Conservation (phyloP, 2,888 invertebrate species). For the Hirtodrosophila cameraria region DNA sequence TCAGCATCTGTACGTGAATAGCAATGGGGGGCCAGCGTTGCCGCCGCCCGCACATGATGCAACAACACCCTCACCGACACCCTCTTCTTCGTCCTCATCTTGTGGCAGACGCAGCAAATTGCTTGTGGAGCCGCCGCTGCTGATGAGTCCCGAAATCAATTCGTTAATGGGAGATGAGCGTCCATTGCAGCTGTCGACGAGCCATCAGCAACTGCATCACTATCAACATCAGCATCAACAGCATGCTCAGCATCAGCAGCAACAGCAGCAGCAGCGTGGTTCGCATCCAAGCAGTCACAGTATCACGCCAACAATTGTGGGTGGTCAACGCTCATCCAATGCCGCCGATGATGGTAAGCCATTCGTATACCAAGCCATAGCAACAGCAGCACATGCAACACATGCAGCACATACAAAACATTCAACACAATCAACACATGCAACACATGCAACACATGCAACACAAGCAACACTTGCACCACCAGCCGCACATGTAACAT, state of each 20-base stretch:
- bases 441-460: slow-evolving; percentile 22
- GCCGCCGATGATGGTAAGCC: slow-evolving; percentile 72
- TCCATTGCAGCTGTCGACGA: slow-evolving; percentile 71
- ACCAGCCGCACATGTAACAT: slow-evolving; percentile 40
- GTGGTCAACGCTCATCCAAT: slow-evolving; percentile 54
- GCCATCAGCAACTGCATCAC: slow-evolving; percentile 47
- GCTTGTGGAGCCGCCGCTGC: slow-evolving; percentile 84
- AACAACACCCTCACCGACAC: slow-evolving; percentile 64
- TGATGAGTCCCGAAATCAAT: slow-evolving; percentile 88
- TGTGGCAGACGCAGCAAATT: slow-evolving; percentile 69
- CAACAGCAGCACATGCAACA: slow-evolving; percentile 26
- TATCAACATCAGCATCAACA: slow-evolving; percentile 51
- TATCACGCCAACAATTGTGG: slow-evolving; percentile 61
- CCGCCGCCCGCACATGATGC: slow-evolving; percentile 70
- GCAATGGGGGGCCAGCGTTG: slow-evolving; percentile 61
- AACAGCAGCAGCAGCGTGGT: slow-evolving; percentile 37
- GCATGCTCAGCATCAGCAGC: slow-evolving; percentile 33
- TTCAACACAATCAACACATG: slow-evolving; percentile 22
- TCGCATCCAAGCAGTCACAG: slow-evolving; percentile 44
- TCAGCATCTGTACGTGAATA: slow-evolving; percentile 72
- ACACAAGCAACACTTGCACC: slow-evolving; percentile 25
- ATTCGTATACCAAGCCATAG: slow-evolving; percentile 54
- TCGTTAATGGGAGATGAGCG: slow-evolving; percentile 86
- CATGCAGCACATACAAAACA: slow-evolving; percentile 14
- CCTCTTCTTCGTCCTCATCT: slow-evolving; percentile 68